Evolutionary conservation across 2,113 vertebrate genomes (phyloP), one percentile per base, ranked within the genome.

Genomic region (Columbina picui): DNA sequence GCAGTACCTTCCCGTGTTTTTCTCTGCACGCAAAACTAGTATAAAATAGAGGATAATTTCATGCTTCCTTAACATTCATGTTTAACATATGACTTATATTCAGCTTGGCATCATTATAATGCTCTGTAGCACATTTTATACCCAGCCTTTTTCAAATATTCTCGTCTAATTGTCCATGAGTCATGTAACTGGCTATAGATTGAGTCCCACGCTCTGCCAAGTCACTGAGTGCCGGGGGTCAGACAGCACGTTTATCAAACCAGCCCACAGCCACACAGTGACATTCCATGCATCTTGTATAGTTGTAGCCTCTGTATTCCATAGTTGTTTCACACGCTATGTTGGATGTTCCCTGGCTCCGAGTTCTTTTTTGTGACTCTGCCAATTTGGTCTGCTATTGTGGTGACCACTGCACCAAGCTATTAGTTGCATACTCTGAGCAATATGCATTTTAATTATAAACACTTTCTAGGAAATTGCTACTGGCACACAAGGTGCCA

Each of bases 61-160:
- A 49, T 29, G 43, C 34, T 75, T 85, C 25, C 26, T 90, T 50
- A 80, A 26, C 4, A 32, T 36, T 93, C n/a, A n/a, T 17, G 18
- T 73, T 68, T 79, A 88, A 85, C 67, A 49, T 39, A 36, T 3
- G 39, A 79, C 70, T 93, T 92, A 47, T 47, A 90, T 29, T 64
- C 53, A 73, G 39, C 34, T 67, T 95, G 71, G 79, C 50, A 86
- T 73, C 49, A 56, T 88, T 76, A 68, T 49, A 63, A 25, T 56
- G 53, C 16, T 47, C 73, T 74, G 64, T 6, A 87, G 60, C 43
- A 80, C 52, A 57, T 63, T 94, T 94, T 76, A 95, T 50, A 70
- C 12, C 38, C 89, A 93, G 57, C 45, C 90, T 84, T 63, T 68
- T 71, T 71, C 57, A 87, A 45, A 70, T 59, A 81, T 34, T 47